Conservation (phyloP, 2,797 vertebrate species). For the Hafferia zeledoni region DNA sequence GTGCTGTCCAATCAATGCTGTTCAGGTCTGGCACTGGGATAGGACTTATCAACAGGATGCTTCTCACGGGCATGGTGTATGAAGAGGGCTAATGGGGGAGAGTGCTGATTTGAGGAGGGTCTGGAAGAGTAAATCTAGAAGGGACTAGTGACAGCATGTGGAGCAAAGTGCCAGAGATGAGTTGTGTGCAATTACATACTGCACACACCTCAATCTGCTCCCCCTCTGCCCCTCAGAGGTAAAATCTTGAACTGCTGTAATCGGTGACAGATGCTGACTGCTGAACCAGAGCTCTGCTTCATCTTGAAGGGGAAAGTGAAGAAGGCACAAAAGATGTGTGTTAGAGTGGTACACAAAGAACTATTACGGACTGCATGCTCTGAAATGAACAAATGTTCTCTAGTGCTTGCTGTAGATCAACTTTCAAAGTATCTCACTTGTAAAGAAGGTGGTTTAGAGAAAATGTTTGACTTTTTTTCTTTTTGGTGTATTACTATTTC, state of each 20-base stretch:
- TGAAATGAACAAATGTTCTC: conserved; percentile 43
- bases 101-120: not conserved
- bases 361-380: not conserved
- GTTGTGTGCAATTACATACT: not conserved
- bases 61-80: not conserved
- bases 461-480: conserved; percentile 9
- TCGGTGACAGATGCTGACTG: not conserved
- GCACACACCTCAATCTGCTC: not conserved
- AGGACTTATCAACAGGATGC: not conserved
- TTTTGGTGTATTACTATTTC: conserved; percentile 22
- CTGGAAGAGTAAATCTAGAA: not conserved
- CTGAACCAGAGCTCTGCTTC: conserved; percentile 20
- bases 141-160: not conserved
- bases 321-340: not conserved
- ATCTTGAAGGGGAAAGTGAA: not conserved
- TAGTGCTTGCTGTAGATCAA: not conserved
- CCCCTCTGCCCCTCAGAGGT: not conserved
- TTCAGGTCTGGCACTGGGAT: not conserved
- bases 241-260: not conserved
- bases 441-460: conserved; percentile 14
- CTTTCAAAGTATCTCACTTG: conserved; percentile 16
- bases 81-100: not conserved
- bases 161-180: not conserved
- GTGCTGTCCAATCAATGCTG: not conserved
- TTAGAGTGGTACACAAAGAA: not conserved